Conservation (phyloP, 2,113 vertebrate genomes). For the Turnix velox region DNA sequence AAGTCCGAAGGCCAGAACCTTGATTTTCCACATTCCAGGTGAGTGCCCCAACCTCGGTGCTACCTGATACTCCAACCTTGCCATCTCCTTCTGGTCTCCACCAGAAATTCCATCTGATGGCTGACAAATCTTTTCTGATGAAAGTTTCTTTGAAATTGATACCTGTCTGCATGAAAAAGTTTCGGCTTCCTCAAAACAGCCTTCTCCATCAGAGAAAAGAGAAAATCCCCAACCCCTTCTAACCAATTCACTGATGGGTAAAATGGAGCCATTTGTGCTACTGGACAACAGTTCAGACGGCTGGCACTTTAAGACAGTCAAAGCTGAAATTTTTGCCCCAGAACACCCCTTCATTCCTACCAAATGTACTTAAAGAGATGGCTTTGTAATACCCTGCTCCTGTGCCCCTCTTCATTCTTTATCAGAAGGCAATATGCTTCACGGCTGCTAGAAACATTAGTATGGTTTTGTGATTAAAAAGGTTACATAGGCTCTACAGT, state of each 20-base stretch:
- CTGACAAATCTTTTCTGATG: constrained; percentile 63
- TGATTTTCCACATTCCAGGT: constrained; percentile 67
- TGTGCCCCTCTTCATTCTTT: background rate
- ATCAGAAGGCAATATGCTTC: background rate
- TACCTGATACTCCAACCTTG: constrained; percentile 52
- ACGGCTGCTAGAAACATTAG: background rate
- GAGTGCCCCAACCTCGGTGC: background rate
- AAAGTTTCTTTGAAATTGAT: constrained; percentile 61
- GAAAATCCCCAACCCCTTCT: background rate
- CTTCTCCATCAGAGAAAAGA: constrained; percentile 7
- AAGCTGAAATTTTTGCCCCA: background rate
- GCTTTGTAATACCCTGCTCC: background rate
- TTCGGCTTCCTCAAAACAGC: constrained; percentile 12
- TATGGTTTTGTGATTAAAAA: background rate
- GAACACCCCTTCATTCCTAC: background rate
- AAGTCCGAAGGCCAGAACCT: constrained; percentile 32
- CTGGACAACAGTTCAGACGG: accelerated
- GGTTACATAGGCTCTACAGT: background rate
- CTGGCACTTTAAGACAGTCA: background rate
- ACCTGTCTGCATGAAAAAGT: background rate
- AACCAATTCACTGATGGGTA: background rate
- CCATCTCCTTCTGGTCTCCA: constrained; percentile 31
- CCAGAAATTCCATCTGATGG: constrained; percentile 50
- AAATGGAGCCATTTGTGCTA: background rate
- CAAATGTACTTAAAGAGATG: background rate